A percentile compares a stretch with the other conserved stretches of the same genome.
Evolutionary conservation across 2,888 invertebrate genomes (phyloP).

Genomic region (Phasia obesa): DNA sequence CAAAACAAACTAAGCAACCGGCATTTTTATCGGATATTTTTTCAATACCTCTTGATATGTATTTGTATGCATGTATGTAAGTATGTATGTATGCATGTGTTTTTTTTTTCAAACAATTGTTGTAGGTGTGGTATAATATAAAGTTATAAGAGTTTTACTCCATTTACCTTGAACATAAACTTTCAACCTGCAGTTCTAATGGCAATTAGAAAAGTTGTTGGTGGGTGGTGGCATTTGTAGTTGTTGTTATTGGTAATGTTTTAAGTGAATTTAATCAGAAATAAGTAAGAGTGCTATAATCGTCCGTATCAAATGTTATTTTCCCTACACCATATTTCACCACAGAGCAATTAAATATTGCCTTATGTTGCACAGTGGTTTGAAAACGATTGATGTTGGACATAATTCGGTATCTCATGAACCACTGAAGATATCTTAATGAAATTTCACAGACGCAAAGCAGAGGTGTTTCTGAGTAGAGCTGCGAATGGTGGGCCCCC

Average conservation of each 20-base stretch:
- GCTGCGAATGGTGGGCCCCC: too few species aligned
- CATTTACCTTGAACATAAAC: slow-evolving; percentile 55
- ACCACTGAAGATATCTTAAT: too few species aligned
- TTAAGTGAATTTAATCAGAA: not conserved
- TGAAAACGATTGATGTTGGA: too few species aligned
- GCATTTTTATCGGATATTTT: slow-evolving; percentile 40
- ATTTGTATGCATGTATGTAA: not conserved
- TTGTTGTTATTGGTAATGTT: not conserved
- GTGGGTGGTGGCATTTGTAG: not conserved
- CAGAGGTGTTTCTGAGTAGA: too few species aligned
- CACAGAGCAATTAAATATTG: too few species aligned
- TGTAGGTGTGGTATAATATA: slow-evolving; percentile 55
- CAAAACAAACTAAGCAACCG: slow-evolving; percentile 68
- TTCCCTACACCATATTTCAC: too few species aligned
- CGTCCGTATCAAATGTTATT: too few species aligned
- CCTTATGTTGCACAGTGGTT: too few species aligned
- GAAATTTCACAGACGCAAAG: too few species aligned
- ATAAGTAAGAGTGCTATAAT: too few species aligned
- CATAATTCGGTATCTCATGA: too few species aligned
- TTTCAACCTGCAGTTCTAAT: slow-evolving; percentile 48
- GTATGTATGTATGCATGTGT: not conserved
- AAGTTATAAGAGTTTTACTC: slow-evolving; percentile 34
- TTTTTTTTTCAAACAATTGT: slow-evolving; percentile 16
- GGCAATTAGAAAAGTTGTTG: slow-evolving; percentile 54
- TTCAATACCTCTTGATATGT: not conserved